Percentiles rank a stretch among this genome's conserved stretches.
Evolutionary conservation across 2,113 vertebrate species (phyloP).

Genomic region (Caracal caracal): DNA sequence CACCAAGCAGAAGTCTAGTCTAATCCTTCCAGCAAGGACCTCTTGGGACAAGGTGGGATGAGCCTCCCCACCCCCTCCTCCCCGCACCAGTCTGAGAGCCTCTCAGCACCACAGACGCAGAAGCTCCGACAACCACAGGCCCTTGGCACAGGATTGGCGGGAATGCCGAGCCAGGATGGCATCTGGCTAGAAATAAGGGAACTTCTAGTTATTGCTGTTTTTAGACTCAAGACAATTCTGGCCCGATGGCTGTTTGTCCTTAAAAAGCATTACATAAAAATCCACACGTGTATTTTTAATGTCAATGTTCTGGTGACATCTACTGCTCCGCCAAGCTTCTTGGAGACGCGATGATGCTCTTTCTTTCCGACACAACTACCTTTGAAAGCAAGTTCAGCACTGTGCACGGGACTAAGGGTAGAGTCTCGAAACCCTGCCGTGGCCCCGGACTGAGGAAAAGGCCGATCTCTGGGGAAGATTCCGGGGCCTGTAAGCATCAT

Average conservation of each 20-base stretch:
- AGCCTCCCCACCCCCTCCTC: no score
- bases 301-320: neutral
- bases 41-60: neutral
- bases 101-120: fast-evolving
- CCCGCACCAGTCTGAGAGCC: neutral
- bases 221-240: no score
- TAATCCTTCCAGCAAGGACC: neutral
- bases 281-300: neutral
- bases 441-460: neutral
- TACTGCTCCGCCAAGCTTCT: neutral
- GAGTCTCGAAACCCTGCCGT: no score
- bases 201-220: neutral
- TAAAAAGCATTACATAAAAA: neutral
- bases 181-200: neutral
- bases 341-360: neutral
- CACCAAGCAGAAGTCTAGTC: neutral
- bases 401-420: fast-evolving
- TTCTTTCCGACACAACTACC: neutral
- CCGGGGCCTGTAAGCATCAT: neutral
- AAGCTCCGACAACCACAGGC: neutral
- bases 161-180: neutral
- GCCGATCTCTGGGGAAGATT: no score
- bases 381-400: neutral
- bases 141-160: neutral
- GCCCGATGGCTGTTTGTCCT: neutral